A percentile compares a stretch with the other conserved stretches of the same genome.
phyloP scores from a whole-genome alignment of 1,140 invertebrate species.

The Cyclargus thomasi region DNA sequence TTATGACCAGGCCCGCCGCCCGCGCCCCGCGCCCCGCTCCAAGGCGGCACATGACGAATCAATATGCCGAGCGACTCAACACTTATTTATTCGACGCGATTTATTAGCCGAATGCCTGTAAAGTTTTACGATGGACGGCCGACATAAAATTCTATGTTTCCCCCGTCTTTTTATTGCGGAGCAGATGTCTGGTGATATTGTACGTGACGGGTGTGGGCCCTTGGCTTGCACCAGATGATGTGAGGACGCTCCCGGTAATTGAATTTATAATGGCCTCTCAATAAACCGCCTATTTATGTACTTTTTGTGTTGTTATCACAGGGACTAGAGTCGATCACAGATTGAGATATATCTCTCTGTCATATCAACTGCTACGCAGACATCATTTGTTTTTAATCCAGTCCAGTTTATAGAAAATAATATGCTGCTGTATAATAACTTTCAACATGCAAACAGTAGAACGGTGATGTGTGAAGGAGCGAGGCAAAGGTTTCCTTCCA shows the following conservation, averaged over 20 bases:
- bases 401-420: too few relatives aligned
- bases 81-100: slow-evolving; percentile 74
- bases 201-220: neutral
- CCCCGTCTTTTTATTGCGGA: slow-evolving; percentile 62
- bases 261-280: neutral
- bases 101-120: slow-evolving; percentile 72
- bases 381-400: too few relatives aligned
- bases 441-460: too few relatives aligned
- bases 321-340: too few relatives aligned
- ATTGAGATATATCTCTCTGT: too few relatives aligned
- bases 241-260: neutral
- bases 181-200: slow-evolving; percentile 54
- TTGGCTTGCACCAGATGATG: too few relatives aligned
- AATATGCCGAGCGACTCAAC: slow-evolving; percentile 73
- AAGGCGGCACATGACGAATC: slow-evolving; percentile 74
- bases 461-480: too few relatives aligned
- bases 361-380: too few relatives aligned
- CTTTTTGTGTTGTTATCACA: too few relatives aligned
- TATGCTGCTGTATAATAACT: too few relatives aligned
- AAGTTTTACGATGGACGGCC: slow-evolving; percentile 69
- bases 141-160: slow-evolving; percentile 66
- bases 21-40: slow-evolving; percentile 41
- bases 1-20: slow-evolving; percentile 57
- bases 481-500: too few relatives aligned
- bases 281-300: too few relatives aligned